A percentile compares a stretch with the other conserved stretches of the same genome.
These are phyloP conservation scores for Cephalopterus ornatus DNA, from an alignment of 2,113 vertebrate genomes.

Conservation along the genomic window DNA sequence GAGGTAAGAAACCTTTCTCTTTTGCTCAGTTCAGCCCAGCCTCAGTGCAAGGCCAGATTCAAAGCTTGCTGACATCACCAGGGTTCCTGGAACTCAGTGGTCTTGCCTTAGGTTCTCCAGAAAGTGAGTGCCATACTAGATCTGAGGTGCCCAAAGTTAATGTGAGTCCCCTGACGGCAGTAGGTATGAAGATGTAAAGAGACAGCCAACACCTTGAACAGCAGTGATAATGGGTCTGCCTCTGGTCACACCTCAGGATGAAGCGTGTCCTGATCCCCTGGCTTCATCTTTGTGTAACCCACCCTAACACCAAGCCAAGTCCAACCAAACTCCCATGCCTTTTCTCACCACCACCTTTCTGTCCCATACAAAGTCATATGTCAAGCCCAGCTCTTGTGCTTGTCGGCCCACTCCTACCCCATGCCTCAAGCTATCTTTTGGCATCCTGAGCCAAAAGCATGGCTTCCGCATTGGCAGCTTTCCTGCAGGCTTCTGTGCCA, in stretches of 20 bases:
- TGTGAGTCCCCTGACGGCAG: background rate
- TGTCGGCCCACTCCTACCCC: background rate
- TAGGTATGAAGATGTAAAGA: background rate
- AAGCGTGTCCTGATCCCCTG: accelerated
- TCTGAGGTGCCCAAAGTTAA: background rate
- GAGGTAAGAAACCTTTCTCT: background rate
- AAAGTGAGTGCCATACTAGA: background rate
- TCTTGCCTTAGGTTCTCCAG: background rate
- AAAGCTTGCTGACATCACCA: background rate
- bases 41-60: background rate
- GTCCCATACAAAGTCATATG: accelerated
- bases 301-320: background rate
- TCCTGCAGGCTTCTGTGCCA: background rate
- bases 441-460: background rate
- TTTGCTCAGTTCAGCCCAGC: background rate
- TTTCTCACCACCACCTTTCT: background rate
- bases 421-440: background rate
- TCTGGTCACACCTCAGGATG: background rate
- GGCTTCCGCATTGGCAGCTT: accelerated
- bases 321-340: background rate
- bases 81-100: background rate
- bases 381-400: accelerated
- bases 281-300: background rate
- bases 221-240: background rate
- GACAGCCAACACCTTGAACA: background rate